Base-by-base conservation (phyloP, 2,888 invertebrate genomes). In the Idaea aversata region DNA sequence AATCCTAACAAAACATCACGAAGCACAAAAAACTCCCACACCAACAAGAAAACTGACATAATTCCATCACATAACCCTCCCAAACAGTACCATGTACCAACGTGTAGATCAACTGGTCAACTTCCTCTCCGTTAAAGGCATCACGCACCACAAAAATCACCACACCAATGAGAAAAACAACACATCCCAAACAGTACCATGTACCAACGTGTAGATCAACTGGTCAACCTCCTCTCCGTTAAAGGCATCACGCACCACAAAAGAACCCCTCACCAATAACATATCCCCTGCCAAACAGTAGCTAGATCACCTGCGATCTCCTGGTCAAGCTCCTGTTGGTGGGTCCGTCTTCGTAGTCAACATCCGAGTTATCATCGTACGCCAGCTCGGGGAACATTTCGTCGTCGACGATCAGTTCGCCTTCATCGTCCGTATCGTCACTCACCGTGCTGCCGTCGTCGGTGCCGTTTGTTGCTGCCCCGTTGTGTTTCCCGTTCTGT, bases 351-450 rank as follows among this genome's bases (percentile, higher is more conserved):
- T 89, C 89, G 68, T 83, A 86, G 68, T 88, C 90, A 47, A 78
- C 82, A 69, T 91, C 91, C 0, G 90, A 90, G 35, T 80, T 83
- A 63, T 92, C 93, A 63, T 90, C 93, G 72, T 93, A 93, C 57
- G 90, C 81, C 68, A 93, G 84, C 77, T 93, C 93, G 61, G 93
- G 93, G 84, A 90, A 93, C 82, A 88, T 75, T 69, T 92, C 92
- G 77, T 92, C 93, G 75, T 86, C 86, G 63, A 84, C 80, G 63
- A 81, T 80, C 67, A 88, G 82, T 71, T 84, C 80, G 75, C 78
- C 79, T 69, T 82, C 83, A 61, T 83, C 85, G 58, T 80, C 84
- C 58, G 83, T 81, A 63, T 82, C 84, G 67, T 82, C 86, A 84
- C 87, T 90, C 80, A 85, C 85, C 79, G 84, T 82, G 77, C 83